Conservation (phyloP, 1,140 invertebrate species). For the Mamestra configurata region DNA sequence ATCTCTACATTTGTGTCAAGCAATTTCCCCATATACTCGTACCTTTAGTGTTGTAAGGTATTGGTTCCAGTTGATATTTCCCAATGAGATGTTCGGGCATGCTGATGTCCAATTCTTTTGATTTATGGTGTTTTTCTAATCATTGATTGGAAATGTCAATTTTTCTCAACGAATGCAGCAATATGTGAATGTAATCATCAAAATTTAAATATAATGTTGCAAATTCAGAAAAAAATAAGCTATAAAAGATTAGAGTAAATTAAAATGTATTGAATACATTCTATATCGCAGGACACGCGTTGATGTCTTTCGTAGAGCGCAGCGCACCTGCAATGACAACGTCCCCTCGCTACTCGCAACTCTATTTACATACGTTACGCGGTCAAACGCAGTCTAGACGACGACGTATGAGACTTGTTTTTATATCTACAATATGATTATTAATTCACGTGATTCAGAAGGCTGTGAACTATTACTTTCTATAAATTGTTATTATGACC, state of each 20-base stretch:
- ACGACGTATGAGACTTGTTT: background rate
- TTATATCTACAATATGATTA: background rate
- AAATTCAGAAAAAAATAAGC: too few relatives aligned
- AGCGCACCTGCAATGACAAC: conserved; percentile 22
- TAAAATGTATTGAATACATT: too few relatives aligned
- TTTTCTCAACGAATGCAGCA: background rate
- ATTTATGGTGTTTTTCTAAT: conserved; percentile 8
- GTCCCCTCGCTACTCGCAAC: background rate
- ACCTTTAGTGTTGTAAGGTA: conserved; percentile 2
- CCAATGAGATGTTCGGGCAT: background rate
- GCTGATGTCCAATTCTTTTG: conserved; percentile 13
- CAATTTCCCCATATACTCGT: conserved; percentile 32
- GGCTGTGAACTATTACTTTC: conserved; percentile 79
- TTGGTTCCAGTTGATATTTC: conserved; percentile 34
- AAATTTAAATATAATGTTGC: background rate
- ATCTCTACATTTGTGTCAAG: conserved; percentile 30
- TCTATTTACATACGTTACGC: conserved; percentile 19
- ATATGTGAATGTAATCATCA: background rate
- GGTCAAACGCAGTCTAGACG: conserved; percentile 21
- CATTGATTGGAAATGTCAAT: background rate
- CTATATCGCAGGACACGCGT: conserved; percentile 45
- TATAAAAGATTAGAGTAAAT: too few relatives aligned
- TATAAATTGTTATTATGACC: conserved; percentile 70
- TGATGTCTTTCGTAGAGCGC: conserved; percentile 64
- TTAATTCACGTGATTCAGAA: conserved; percentile 19